Conservation (phyloP, 2,113 vertebrate species). For the Hyperoodon ampullatus region DNA sequence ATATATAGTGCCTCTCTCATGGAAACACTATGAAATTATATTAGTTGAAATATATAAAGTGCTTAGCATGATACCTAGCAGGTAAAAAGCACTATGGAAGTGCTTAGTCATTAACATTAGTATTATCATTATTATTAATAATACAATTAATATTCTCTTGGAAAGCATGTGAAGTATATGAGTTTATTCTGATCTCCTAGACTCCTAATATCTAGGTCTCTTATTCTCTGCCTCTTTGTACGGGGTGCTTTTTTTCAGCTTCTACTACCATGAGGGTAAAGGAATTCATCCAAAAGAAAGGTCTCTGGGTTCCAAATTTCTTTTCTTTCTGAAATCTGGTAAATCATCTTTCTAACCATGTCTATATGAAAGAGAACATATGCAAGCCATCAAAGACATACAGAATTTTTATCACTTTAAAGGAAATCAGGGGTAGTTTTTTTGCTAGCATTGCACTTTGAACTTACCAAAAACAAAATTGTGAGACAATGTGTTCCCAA, state of each 20-base stretch:
- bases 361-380: not conserved
- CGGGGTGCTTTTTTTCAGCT: not conserved
- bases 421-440: too few species aligned
- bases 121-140: not conserved
- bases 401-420: not conserved
- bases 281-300: not conserved
- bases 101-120: not conserved
- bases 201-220: not conserved
- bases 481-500: not conserved
- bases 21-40: not conserved
- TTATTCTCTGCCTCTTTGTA: not conserved
- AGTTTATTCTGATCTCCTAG: not conserved
- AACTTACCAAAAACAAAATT: not conserved
- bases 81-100: not conserved
- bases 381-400: not conserved
- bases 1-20: not conserved
- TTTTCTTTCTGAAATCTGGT: not conserved
- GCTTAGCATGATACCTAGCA: not conserved
- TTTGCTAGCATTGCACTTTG: too few species aligned
- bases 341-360: not conserved
- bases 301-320: not conserved
- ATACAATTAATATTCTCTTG: not conserved
- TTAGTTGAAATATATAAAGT: not conserved
- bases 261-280: not conserved
- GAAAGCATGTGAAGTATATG: not conserved